A percentile compares a stretch with the other conserved stretches of the same genome.
Evolutionary conservation across 2,888 invertebrate genomes (phyloP).

Genomic region (Choreutis nemorana): DNA sequence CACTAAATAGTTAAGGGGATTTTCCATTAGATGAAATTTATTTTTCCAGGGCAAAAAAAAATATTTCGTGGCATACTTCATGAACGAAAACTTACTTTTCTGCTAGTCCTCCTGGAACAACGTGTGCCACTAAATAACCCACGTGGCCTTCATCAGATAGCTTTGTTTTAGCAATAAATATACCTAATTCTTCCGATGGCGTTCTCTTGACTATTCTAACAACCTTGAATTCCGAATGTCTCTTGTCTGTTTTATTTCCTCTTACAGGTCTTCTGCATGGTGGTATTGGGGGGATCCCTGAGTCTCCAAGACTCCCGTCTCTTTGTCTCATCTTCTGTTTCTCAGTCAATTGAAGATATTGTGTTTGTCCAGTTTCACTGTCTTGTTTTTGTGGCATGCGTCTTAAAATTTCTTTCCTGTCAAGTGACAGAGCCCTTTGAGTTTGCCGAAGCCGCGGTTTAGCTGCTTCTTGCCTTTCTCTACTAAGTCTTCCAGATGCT

Average conservation of each 20-base stretch:
- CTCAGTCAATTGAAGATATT: constrained; percentile 53
- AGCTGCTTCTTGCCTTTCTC: constrained; percentile 40
- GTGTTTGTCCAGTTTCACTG: constrained; percentile 43
- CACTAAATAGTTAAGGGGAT: too few species aligned
- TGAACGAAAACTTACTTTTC: constrained; percentile 68
- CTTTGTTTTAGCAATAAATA: constrained; percentile 74
- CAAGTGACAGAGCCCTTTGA: constrained; percentile 63
- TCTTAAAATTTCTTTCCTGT: constrained; percentile 60
- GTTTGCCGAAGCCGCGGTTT: constrained; percentile 41
- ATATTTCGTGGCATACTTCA: too few species aligned
- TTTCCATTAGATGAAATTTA: too few species aligned
- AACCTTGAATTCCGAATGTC: constrained; percentile 44
- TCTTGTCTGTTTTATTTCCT: constrained; percentile 33
- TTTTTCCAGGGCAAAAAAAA: too few species aligned
- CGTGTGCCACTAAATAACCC: constrained; percentile 76
- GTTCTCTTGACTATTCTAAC: constrained; percentile 66
- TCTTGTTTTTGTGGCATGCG: constrained; percentile 53
- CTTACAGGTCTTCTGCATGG: constrained; percentile 45
- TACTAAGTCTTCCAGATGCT: constrained; percentile 45
- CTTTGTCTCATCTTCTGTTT: constrained; percentile 59
- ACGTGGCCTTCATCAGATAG: constrained; percentile 66
- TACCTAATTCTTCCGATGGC: constrained; percentile 72
- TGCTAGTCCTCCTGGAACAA: constrained; percentile 74
- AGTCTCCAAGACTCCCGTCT: constrained; percentile 37
- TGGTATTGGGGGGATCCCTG: constrained; percentile 59